A percentile compares a stretch with the other conserved stretches of the same genome.
Evolutionary conservation across 2,797 vertebrate species (phyloP).

Genomic region (Podarcis siculus): DNA sequence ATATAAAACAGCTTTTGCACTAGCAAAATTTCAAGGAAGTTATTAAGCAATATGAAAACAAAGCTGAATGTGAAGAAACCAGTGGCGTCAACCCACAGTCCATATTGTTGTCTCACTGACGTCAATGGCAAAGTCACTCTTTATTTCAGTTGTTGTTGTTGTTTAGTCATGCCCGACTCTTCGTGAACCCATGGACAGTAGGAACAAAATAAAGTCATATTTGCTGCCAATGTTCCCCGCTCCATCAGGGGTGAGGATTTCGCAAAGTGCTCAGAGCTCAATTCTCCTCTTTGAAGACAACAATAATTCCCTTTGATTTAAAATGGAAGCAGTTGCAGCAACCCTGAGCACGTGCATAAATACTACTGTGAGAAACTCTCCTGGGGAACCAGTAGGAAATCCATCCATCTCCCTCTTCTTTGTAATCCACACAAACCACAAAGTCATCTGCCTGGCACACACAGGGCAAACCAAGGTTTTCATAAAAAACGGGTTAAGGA

Average conservation of each 20-base stretch:
- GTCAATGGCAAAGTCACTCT: not conserved
- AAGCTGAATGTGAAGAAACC: not conserved
- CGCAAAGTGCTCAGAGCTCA: conserved; percentile 16
- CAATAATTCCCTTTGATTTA: conserved; percentile 13
- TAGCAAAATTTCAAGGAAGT: not conserved
- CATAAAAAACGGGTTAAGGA: not conserved
- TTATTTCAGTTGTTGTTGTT: not conserved
- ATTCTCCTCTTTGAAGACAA: conserved; percentile 26
- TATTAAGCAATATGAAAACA: not conserved
- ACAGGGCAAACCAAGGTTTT: conserved; percentile 2
- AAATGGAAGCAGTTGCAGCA: conserved; percentile 23
- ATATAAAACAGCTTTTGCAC: not conserved
- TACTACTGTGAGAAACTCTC: conserved; percentile 13
- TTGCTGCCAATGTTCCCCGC: conserved; percentile 25
- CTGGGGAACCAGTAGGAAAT: conserved; percentile 36
- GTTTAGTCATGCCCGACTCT: too few relatives aligned
- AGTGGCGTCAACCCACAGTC: not conserved
- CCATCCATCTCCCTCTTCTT: conserved; percentile 38
- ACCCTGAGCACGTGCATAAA: conserved; percentile 25
- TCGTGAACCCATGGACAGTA: not conserved
- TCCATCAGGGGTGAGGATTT: conserved; percentile 9
- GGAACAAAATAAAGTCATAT: not conserved
- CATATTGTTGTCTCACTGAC: not conserved
- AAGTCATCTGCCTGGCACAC: conserved; percentile 28
- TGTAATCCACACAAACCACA: conserved; percentile 41